Conservation (phyloP, 2,888 invertebrate genomes). For the Eledona agricola region DNA sequence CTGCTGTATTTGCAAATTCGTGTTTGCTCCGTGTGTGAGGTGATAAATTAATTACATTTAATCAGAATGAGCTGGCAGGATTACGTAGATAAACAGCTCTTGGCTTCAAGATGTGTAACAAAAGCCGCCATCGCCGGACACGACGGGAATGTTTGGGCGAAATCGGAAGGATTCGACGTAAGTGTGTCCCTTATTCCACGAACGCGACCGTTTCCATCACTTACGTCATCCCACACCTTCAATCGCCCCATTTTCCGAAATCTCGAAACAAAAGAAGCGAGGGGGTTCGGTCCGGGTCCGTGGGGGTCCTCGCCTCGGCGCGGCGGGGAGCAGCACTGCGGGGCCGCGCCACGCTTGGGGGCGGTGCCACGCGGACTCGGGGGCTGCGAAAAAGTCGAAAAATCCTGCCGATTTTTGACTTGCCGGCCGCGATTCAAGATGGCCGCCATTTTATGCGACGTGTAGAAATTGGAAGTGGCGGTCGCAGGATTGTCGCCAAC, state of each 20-base stretch:
- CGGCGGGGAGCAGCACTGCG: too few species aligned
- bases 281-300: slow-evolving; percentile 13
- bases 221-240: too few species aligned
- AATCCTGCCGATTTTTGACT: slow-evolving; percentile 18
- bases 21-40: slow-evolving; percentile 59
- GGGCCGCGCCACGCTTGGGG: too few species aligned
- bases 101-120: slow-evolving; percentile 93
- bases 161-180: slow-evolving; percentile 93
- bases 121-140: slow-evolving; percentile 95
- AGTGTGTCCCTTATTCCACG: slow-evolving; percentile 63
- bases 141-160: slow-evolving; percentile 95
- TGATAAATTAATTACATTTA: slow-evolving; percentile 46
- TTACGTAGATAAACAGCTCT: slow-evolving; percentile 96
- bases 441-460: slow-evolving; percentile 57
- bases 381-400: slow-evolving; percentile 11
- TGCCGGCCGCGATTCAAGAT: slow-evolving; percentile 57
- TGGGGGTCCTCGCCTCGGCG: neutral
- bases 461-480: slow-evolving; percentile 47
- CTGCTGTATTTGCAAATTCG: slow-evolving; percentile 51
- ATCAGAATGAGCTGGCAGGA: slow-evolving; percentile 95
- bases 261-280: slow-evolving; percentile 19
- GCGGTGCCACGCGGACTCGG: too few species aligned
- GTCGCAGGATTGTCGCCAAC: slow-evolving; percentile 22
- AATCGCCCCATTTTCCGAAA: too few species aligned
- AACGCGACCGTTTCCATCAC: neutral